Base-by-base conservation (phyloP, 2,113 vertebrate species). In the Lepus americanus region DNA sequence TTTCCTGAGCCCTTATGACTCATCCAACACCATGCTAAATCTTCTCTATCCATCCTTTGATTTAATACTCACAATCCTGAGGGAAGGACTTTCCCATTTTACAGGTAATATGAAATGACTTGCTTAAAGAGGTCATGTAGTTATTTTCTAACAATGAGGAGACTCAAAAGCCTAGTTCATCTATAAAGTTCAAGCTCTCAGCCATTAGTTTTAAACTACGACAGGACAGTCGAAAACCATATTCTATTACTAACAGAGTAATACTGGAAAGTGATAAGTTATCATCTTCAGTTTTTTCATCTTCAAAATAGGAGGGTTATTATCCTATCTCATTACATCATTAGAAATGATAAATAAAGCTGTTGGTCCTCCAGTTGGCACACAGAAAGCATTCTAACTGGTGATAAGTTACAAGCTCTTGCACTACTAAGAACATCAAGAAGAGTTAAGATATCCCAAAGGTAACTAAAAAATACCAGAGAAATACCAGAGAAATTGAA, bases 401-500 rank as follows among this genome's bases (percentile, higher is more conserved):
- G 31, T 80, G 53, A n/a, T 44, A 88, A 85, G 14, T 81, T 77
- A 85, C 9, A 92, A 94, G 31, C 81, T 93, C 73, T 23, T 89
- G 9, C 13, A 70, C 81, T 19, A 63, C n/a, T 59, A 73, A 94
- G 66, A 80, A 79, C 23, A 93, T n/a, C 39, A 77, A 88, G 81
- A 89, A 77, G 22, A 86, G 63, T 51, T 44, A 69, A 12, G 61
- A 20, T 55, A 78, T 70, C 23, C 73, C 33, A 87, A 94, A 88
- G 59, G 27, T 61, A 95, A 89, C 22, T n/a, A 73, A 89, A 84
- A 92, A 94, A 85, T 74, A n/a, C n/a, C n/a, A n/a, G n/a, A n/a
- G n/a, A 93, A 90, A 78, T 61, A 82, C 2, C 61, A 95, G 27
- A 92, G 49, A 94, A 80, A 93, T 27, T 89, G 87, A 95, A 90